Base-by-base conservation (phyloP, 2,113 vertebrate species). In the Pluvialis apricaria region DNA sequence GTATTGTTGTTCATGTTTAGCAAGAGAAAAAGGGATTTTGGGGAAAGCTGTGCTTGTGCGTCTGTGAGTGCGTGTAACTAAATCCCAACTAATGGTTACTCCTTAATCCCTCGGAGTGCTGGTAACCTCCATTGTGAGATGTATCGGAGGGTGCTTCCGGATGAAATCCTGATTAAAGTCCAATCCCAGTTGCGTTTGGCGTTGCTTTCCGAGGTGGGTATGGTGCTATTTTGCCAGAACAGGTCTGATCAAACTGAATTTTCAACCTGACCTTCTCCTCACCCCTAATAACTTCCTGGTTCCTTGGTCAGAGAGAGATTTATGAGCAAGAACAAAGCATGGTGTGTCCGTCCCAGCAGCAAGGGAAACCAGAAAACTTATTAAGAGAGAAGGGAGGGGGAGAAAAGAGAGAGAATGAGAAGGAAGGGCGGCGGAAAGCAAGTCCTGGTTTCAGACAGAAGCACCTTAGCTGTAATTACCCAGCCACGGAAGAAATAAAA, bases 281-380 rank as follows among this genome's bases (percentile, higher is more conserved):
- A 98, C 97, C 97, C 95, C 73, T 97, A 92, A 96, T 97, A 98
- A 97, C 97, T 98, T 98, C 97, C 97, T 98, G 97, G 96, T 98
- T 97, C 78, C 95, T 97, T 95, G 96, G 97, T 97, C 97, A 96
- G 94, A 88, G 84, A 96, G 88, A 97, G 97, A 98, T 98, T 98
- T 98, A 97, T 94, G 96, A 97, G 94, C 95, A 97, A 98, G 97
- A 97, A 97, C 97, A 98, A 98, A 98, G 97, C 90, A 3, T 93
- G 95, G 97, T 97, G 94, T 97, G 97, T 98, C 97, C 96, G 88
- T 97, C 97, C 93, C 82, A 96, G 97, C 88, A 97, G 96, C 4
- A 1, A 96, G 88, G 82, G 84, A 97, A 97, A 91, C 75, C 78
- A 97, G 97, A 94, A 97, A 97, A 97, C 72, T 97, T 97, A 97